Percentiles rank a stretch among this genome's conserved stretches.
Conservation (phyloP, 2,113 vertebrate species). For the Lanius ludovicianus region DNA sequence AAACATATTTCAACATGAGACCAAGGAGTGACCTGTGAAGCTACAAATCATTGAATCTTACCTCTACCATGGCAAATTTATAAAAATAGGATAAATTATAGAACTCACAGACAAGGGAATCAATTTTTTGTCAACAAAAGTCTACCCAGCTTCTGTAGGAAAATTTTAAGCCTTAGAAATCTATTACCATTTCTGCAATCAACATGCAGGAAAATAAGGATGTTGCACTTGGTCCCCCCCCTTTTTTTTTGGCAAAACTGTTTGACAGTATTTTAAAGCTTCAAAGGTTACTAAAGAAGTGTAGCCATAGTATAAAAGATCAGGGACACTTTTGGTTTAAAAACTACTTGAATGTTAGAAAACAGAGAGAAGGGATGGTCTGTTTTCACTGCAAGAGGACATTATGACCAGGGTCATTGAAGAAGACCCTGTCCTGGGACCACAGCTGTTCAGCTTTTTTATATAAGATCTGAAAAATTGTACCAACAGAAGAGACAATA, state of each 20-base stretch:
- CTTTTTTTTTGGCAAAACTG: neutral
- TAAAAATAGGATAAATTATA: neutral
- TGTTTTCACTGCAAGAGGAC: neutral
- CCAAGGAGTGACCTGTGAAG: neutral
- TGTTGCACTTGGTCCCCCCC: neutral
- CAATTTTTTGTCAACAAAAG: neutral
- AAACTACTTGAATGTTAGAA: neutral
- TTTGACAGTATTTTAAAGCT: neutral
- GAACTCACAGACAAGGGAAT: neutral
- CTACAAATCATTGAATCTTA: neutral
- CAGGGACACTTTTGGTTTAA: neutral
- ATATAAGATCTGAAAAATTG: neutral
- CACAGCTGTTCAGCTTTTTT: neutral
- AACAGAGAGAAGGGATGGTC: neutral
- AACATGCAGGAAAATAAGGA: neutral
- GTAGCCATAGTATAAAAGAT: neutral
- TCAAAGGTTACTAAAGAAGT: neutral
- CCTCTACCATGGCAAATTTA: neutral
- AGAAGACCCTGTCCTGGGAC: neutral
- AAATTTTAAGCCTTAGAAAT: neutral
- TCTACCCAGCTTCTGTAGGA: neutral
- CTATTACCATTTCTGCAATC: neutral
- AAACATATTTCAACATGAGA: neutral
- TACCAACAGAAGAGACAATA: neutral
- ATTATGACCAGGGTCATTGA: neutral